Evolutionary conservation across 2,113 vertebrate genomes (phyloP), one percentile per base, ranked within the genome.

Genomic region (Burhinus oedicnemus): DNA sequence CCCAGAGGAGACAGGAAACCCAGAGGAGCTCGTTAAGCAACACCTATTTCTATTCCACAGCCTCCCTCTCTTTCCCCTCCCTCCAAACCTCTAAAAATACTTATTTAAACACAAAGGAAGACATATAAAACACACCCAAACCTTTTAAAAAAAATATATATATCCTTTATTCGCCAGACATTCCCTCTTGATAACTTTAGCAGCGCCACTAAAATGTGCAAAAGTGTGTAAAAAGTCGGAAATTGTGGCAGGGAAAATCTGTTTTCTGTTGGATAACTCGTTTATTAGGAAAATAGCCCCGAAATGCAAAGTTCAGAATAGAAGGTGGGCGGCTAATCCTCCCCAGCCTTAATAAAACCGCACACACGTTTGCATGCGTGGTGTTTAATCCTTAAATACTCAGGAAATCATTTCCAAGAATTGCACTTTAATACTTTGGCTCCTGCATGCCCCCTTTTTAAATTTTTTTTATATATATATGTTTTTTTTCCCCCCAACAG

Each of bases 131-230:
- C 51, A 65, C 62, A 9, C 57, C 34, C 49, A 58, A 44, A n/a
- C 17, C 55, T 70, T 38, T 11, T 12, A 20, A 42, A 42, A 42
- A 64, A 40, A 62, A 34, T 6, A n/a, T n/a, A n/a, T n/a, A n/a
- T n/a, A n/a, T 21, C 52, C 60, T 96, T 95, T 89, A 92, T 95
- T 97, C 44, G 18, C 89, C 92, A 72, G 74, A 30, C 44, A 1
- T 26, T 14, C 25, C 78, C 61, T 11, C 61, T 42, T 38, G 49
- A 26, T 78, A 78, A 83, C 81, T 92, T 71, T 6, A 47, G 71
- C 93, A 68, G 91, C 36, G 42, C 64, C 85, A 18, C 62, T 44
- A n/a, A 86, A 96, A 85, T 4, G 44, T 7, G 29, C 21, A 42
- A 60, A 84, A 70, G 22, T 1, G 23, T 1, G 36, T 49, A n/a